phyloP scores from a whole-genome alignment of 2,113 vertebrate genomes.

The Dascyllus trimaculatus region DNA sequence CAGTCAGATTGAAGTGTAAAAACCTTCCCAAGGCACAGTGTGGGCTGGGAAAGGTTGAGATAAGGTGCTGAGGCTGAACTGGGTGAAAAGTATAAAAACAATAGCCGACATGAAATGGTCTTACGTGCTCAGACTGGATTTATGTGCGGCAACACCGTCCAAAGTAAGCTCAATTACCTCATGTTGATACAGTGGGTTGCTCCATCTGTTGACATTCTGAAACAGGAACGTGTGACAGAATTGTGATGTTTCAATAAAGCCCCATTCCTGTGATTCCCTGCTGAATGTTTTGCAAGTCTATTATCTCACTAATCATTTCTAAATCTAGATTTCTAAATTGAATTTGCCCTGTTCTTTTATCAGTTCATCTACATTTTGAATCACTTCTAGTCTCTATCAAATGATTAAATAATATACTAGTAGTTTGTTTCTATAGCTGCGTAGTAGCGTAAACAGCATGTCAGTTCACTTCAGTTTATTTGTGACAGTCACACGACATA shows the following conservation, averaged over 20 bases:
- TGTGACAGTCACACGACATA: too few relatives aligned
- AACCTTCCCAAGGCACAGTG: background rate
- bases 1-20: background rate
- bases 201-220: constrained; percentile 13
- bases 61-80: background rate
- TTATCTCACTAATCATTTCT: too few relatives aligned
- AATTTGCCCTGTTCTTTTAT: too few relatives aligned
- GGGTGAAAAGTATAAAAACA: constrained; percentile 18
- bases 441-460: too few relatives aligned
- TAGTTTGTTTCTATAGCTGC: too few relatives aligned
- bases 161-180: constrained; percentile 18
- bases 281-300: background rate
- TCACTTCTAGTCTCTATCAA: too few relatives aligned
- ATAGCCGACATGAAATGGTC: constrained; percentile 5
- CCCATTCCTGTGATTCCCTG: background rate
- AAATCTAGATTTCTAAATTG: too few relatives aligned
- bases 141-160: background rate
- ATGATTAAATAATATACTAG: too few relatives aligned
- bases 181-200: background rate
- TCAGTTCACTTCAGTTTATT: too few relatives aligned
- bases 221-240: constrained; percentile 12
- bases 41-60: background rate
- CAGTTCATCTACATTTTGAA: too few relatives aligned
- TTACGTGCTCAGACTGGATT: background rate
- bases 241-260: rapidly evolving